Conservation (phyloP, 2,888 invertebrate genomes). For the Harpalus rufipes region DNA sequence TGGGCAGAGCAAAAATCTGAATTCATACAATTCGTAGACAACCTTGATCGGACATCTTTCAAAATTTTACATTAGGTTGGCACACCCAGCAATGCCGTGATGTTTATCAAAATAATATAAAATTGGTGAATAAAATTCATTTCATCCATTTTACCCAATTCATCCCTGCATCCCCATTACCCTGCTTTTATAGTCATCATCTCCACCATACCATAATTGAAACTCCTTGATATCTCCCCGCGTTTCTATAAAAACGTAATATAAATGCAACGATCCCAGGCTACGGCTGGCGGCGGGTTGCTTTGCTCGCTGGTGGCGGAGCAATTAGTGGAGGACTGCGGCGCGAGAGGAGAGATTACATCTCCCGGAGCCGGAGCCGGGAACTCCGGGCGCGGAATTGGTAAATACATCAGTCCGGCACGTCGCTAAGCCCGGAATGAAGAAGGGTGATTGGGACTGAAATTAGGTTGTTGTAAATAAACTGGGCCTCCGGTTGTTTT, state of each 20-base stretch:
- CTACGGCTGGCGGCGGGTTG: not conserved
- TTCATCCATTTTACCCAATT: not conserved
- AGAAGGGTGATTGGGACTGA: slow-evolving; percentile 9
- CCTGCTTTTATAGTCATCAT: not conserved
- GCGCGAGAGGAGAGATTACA: slow-evolving; percentile 39
- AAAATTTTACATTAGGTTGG: too few species aligned
- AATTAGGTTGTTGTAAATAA: too few species aligned
- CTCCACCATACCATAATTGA: slow-evolving; percentile 12
- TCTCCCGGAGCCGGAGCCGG: not conserved
- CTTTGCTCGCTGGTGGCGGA: not conserved
- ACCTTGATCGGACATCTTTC: too few species aligned
- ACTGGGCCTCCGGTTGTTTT: too few species aligned
- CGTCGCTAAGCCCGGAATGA: slow-evolving; percentile 13
- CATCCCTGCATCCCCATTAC: slow-evolving; percentile 20
- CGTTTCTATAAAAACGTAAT: slow-evolving; percentile 62
- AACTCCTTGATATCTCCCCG: not conserved
- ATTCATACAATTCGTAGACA: too few species aligned
- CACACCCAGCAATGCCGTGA: too few species aligned
- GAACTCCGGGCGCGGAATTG: slow-evolving; percentile 22
- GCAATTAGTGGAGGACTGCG: slow-evolving; percentile 47
- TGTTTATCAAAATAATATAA: too few species aligned
- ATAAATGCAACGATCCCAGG: slow-evolving; percentile 55
- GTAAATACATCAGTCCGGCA: slow-evolving; percentile 54
- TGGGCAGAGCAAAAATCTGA: too few species aligned
- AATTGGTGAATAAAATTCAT: too few species aligned